Evolutionary conservation across 2,797 vertebrate genomes (phyloP).

Genomic region (Loriculus beryllinus): DNA sequence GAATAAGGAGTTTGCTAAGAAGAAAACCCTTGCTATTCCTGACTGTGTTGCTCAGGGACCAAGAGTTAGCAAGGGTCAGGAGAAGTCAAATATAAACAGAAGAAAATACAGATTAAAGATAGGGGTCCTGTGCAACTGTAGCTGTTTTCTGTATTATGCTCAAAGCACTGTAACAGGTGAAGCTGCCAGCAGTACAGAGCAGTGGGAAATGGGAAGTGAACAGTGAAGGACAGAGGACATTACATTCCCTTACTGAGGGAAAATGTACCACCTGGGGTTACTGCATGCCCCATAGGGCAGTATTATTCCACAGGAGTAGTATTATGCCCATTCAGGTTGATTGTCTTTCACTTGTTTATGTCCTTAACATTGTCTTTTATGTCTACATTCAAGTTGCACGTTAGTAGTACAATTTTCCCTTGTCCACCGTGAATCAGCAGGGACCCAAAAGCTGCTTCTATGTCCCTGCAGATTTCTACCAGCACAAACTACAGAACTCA

Average conservation of each 20-base stretch:
- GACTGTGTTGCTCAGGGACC: not conserved
- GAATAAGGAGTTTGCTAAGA: not conserved
- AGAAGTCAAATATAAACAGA: not conserved
- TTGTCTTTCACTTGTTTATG: not conserved
- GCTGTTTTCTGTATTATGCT: not conserved
- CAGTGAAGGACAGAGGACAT: not conserved
- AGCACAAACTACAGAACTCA: not conserved
- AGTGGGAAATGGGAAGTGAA: not conserved
- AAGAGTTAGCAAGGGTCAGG: not conserved
- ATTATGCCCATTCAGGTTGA: not conserved
- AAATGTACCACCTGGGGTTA: not conserved
- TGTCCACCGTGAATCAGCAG: not conserved
- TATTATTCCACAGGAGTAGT: not conserved
- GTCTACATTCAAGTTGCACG: not conserved
- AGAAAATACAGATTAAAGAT: not conserved
- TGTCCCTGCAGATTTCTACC: not conserved
- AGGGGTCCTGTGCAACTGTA: not conserved
- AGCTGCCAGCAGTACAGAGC: not conserved
- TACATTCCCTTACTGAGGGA: not conserved
- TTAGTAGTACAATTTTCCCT: not conserved
- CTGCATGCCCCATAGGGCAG: not conserved
- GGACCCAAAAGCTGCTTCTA: not conserved
- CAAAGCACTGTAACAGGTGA: not conserved
- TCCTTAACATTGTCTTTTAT: not conserved
- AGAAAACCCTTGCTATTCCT: not conserved